Evolutionary conservation across 1,140 invertebrate genomes (phyloP).

Genomic region (Drosophila insularis): DNA sequence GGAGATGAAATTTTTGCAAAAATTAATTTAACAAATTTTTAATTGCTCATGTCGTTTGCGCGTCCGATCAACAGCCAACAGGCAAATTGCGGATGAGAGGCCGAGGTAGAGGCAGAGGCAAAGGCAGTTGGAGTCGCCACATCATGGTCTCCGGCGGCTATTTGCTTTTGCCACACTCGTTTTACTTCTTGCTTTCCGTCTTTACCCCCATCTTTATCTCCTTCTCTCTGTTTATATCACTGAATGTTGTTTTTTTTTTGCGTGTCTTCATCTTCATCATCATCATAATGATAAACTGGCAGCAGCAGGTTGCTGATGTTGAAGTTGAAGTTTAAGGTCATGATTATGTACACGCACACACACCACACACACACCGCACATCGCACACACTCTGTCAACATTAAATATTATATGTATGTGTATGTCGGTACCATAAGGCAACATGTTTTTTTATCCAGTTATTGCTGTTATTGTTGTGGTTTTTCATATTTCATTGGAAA

Average conservation of each 20-base stretch:
- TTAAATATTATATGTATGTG: slow-evolving; percentile 32
- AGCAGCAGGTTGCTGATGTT: slow-evolving; percentile 22
- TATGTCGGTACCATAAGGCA: slow-evolving; percentile 40
- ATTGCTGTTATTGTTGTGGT: slow-evolving; percentile 16
- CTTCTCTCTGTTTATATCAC: slow-evolving; percentile 15
- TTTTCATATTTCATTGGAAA: slow-evolving; percentile 23
- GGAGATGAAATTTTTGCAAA: slow-evolving; percentile 50
- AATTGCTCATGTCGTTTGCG: slow-evolving; percentile 78
- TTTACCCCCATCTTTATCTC: slow-evolving; percentile 1
- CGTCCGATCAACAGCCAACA: slow-evolving; percentile 13
- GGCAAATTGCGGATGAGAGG: not conserved
- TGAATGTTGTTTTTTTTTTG: slow-evolving; percentile 29
- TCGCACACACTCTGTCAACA: slow-evolving; percentile 43
- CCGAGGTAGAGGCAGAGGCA: not conserved
- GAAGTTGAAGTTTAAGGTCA: slow-evolving; percentile 76
- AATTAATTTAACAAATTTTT: slow-evolving; percentile 81
- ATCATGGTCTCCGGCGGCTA: slow-evolving; percentile 35
- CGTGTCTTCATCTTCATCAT: slow-evolving; percentile 45
- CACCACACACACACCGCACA: slow-evolving; percentile 22
- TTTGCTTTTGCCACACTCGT: slow-evolving; percentile 34
- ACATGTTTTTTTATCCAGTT: slow-evolving; percentile 41
- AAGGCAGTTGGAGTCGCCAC: not conserved
- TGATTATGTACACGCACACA: slow-evolving; percentile 46
- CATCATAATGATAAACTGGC: slow-evolving; percentile 17
- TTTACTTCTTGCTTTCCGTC: slow-evolving; percentile 12